Percentiles rank a stretch among this genome's conserved stretches.
phyloP scores from a whole-genome alignment of 2,888 invertebrate genomes.

The Achlya flavicornis region DNA sequence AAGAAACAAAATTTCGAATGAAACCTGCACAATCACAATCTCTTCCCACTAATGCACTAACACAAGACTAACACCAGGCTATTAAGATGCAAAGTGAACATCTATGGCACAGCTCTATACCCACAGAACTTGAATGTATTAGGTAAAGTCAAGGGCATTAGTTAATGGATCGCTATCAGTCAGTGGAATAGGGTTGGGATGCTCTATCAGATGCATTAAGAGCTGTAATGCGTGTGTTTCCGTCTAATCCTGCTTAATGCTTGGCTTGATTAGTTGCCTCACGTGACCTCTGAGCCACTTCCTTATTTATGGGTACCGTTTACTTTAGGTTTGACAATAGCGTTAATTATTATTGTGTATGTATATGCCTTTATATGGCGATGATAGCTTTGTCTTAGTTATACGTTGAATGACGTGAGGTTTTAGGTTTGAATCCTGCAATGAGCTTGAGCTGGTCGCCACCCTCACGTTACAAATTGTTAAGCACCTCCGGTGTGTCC shows the following conservation, averaged over 20 bases:
- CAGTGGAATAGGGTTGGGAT: slow-evolving; percentile 12
- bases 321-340: background rate
- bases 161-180: slow-evolving; percentile 25
- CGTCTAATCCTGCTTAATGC: slow-evolving; percentile 13
- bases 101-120: background rate
- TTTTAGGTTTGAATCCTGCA: too few relatives aligned
- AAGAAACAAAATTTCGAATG: background rate
- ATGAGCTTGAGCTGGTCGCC: too few relatives aligned
- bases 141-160: slow-evolving; percentile 16
- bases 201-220: slow-evolving; percentile 21
- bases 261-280: slow-evolving; percentile 11
- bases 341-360: background rate
- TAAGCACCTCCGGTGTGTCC: too few relatives aligned
- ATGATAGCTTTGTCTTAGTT: too few relatives aligned
- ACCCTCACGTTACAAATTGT: too few relatives aligned
- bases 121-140: slow-evolving; percentile 7
- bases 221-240: slow-evolving; percentile 23
- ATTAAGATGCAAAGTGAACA: slow-evolving; percentile 4
- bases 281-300: background rate
- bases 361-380: background rate
- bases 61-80: background rate
- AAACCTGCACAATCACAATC: background rate
- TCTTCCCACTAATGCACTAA: background rate
- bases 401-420: too few relatives aligned
- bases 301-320: slow-evolving; percentile 2